Evolutionary conservation across 2,888 invertebrate genomes (phyloP).

Genomic region (Aethes cnicana): DNA sequence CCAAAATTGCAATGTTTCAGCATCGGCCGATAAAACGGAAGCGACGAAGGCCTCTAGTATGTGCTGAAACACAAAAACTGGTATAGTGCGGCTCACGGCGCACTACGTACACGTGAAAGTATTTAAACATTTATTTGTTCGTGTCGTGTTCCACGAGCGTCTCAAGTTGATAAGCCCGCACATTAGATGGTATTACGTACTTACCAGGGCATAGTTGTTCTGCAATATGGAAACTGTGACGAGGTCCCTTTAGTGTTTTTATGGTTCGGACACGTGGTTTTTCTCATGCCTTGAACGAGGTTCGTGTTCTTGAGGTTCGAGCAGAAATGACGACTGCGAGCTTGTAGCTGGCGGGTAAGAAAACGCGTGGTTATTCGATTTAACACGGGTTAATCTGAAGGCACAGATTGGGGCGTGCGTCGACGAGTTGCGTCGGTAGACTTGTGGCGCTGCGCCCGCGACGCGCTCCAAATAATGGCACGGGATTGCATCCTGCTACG

Average conservation of each 20-base stretch:
- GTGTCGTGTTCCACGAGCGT: slow-evolving; percentile 30
- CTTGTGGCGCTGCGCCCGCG: slow-evolving; percentile 49
- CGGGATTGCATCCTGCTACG: slow-evolving; percentile 60
- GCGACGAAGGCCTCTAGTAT: slow-evolving; percentile 7
- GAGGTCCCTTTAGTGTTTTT: slow-evolving; percentile 28
- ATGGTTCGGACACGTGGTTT: slow-evolving; percentile 35
- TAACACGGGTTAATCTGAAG: slow-evolving; percentile 1
- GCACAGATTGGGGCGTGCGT: slow-evolving; percentile 39
- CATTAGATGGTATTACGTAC: slow-evolving; percentile 33
- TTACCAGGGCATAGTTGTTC: slow-evolving; percentile 55
- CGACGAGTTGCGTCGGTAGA: slow-evolving; percentile 41
- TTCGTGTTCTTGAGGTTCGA: slow-evolving; percentile 1
- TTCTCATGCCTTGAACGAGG: slow-evolving; percentile 60
- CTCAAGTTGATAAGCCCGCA: slow-evolving; percentile 32
- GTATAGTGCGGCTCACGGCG: not conserved
- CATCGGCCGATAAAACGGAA: slow-evolving; percentile 2
- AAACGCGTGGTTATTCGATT: slow-evolving; percentile 12
- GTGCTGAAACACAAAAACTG: slow-evolving; percentile 1
- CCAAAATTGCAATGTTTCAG: not conserved
- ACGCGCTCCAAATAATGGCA: slow-evolving; percentile 61
- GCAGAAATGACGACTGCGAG: not conserved
- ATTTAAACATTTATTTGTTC: slow-evolving; percentile 30
- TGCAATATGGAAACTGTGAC: slow-evolving; percentile 35
- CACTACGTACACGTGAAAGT: slow-evolving; percentile 33
- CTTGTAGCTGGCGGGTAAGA: not conserved